Evolutionary conservation across 2,113 vertebrate species (phyloP).

Genomic region (Vicugna pacos): DNA sequence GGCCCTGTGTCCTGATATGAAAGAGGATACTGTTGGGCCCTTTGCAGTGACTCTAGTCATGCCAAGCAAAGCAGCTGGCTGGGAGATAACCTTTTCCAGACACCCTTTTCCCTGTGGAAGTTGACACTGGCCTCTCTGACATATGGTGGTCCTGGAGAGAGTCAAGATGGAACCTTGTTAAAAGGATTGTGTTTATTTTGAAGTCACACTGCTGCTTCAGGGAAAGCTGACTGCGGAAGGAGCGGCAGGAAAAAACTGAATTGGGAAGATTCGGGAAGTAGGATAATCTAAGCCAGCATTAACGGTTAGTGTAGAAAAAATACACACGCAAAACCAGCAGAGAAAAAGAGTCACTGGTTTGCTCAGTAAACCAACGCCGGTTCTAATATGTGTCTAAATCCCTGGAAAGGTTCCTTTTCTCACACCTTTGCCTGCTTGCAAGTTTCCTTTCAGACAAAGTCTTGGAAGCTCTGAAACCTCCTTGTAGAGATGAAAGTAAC

Average conservation of each 20-base stretch:
- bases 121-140: conserved; percentile 46
- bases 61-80: conserved; percentile 52
- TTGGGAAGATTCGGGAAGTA: background rate
- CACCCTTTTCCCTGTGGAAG: background rate
- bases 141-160: background rate
- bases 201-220: background rate
- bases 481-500: background rate
- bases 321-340: background rate
- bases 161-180: background rate
- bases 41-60: background rate
- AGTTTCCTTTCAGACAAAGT: background rate
- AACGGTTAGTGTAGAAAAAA: background rate
- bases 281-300: background rate
- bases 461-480: background rate
- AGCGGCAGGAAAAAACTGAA: background rate
- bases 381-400: conserved; percentile 1
- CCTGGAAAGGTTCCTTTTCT: background rate
- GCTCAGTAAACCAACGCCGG: background rate
- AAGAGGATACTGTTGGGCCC: background rate
- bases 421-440: background rate
- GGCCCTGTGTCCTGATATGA: background rate
- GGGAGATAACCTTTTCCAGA: conserved; percentile 18
- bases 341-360: background rate
- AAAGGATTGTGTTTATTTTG: conserved; percentile 4
- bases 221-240: background rate